These are phyloP conservation scores for Andrena trimmerana DNA, from an alignment of 2,888 invertebrate species.

Conservation along the genomic window DNA sequence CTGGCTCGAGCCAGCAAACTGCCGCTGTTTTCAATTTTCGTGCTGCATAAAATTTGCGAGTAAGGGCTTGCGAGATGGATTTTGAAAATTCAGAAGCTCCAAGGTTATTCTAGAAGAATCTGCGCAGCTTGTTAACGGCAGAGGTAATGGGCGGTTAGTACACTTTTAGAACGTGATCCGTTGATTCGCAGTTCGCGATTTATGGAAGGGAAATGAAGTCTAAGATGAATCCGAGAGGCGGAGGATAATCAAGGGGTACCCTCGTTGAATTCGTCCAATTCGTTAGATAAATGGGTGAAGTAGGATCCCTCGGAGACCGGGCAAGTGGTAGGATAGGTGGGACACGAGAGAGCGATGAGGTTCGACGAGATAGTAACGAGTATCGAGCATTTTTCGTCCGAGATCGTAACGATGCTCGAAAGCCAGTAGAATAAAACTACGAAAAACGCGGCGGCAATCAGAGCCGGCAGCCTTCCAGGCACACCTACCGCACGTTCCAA, in stretches of 20 bases:
- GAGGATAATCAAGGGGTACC: not conserved
- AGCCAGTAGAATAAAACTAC: conserved; percentile 58
- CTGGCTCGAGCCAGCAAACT: too few species aligned
- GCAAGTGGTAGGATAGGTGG: not conserved
- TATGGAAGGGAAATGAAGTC: too few species aligned
- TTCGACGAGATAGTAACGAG: conserved; percentile 9
- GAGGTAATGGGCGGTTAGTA: too few species aligned
- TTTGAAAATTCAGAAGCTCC: too few species aligned
- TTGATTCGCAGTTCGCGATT: too few species aligned
- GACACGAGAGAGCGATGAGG: conserved; percentile 6
- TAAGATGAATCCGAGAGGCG: not conserved
- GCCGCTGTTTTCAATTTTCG: too few species aligned
- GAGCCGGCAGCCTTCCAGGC: not conserved
- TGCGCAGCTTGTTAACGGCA: too few species aligned
- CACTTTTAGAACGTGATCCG: too few species aligned
- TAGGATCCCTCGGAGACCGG: not conserved
- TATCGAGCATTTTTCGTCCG: conserved; percentile 45
- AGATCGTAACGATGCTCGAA: conserved; percentile 17
- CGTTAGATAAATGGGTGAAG: conserved; percentile 5
- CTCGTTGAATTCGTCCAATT: not conserved
- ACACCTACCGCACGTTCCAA: not conserved
- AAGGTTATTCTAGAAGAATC: too few species aligned
- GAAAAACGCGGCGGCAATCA: conserved; percentile 17
- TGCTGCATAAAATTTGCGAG: too few species aligned
- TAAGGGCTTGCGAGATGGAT: too few species aligned